Conservation (phyloP, 2,797 vertebrate genomes). For the Florisuga fusca region DNA sequence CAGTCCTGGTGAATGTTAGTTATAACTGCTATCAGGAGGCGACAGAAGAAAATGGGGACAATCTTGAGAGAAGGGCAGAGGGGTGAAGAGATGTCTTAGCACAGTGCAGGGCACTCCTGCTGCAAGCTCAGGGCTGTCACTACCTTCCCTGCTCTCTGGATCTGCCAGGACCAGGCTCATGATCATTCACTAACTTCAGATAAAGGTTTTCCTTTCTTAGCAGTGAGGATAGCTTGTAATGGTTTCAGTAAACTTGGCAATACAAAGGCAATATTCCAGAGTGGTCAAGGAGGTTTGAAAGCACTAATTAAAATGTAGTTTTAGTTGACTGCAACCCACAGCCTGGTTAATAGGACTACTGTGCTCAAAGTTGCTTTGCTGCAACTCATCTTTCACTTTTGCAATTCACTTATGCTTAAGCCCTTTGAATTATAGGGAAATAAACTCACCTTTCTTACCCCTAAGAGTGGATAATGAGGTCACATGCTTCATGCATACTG, state of each 20-base stretch:
- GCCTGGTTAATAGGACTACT: constrained; percentile 40
- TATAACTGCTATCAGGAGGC: background rate
- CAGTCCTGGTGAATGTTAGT: rapidly evolving
- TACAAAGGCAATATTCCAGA: constrained; percentile 23
- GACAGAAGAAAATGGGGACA: background rate
- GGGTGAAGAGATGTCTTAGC: rapidly evolving
- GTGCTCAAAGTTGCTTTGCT: constrained; percentile 35
- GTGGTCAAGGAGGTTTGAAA: constrained; percentile 23
- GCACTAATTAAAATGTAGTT: background rate
- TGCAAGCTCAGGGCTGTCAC: background rate
- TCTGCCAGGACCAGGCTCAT: background rate
- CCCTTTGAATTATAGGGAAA: constrained; percentile 45
- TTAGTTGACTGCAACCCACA: constrained; percentile 40
- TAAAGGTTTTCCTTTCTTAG: background rate
- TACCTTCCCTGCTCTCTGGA: background rate
- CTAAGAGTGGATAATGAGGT: constrained; percentile 37
- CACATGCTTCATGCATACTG: background rate
- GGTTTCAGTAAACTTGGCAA: background rate
- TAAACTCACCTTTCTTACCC: constrained; percentile 41
- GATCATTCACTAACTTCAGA: background rate
- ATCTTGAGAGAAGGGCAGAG: background rate
- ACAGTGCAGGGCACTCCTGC: background rate
- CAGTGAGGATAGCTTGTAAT: background rate
- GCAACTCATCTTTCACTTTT: constrained; percentile 32
- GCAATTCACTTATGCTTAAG: constrained; percentile 36